Evolutionary conservation across 2,888 invertebrate genomes (phyloP).

Genomic region (Phorcus lineatus): DNA sequence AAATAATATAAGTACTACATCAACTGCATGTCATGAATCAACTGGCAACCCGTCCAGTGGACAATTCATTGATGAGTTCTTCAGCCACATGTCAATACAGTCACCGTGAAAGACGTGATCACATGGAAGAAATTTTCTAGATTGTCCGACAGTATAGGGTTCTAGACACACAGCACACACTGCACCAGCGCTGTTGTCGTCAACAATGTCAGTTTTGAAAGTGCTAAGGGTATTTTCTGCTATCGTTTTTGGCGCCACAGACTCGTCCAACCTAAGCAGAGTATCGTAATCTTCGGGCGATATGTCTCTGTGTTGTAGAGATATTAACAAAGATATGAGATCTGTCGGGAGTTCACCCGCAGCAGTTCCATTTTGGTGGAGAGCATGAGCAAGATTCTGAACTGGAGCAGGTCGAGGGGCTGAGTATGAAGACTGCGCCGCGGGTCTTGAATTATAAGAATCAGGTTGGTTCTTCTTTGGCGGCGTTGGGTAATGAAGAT

Average conservation of each 20-base stretch:
- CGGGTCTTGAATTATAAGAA: neutral
- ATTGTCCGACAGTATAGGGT: constrained; percentile 60
- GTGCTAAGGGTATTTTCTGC: constrained; percentile 44
- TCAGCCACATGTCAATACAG: constrained; percentile 73
- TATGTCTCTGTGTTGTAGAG: constrained; percentile 71
- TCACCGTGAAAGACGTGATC: constrained; percentile 68
- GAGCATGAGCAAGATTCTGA: constrained; percentile 57
- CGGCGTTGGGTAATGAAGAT: constrained; percentile 19
- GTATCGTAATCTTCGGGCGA: constrained; percentile 74
- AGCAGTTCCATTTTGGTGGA: constrained; percentile 43
- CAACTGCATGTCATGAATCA: constrained; percentile 29
- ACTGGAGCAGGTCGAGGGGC: constrained; percentile 32
- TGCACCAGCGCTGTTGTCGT: constrained; percentile 42
- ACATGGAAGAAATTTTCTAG: constrained; percentile 69
- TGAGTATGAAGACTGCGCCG: neutral
- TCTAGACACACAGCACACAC: constrained; percentile 72
- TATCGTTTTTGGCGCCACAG: constrained; percentile 70
- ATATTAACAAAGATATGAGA: constrained; percentile 62
- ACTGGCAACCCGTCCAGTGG: constrained; percentile 72
- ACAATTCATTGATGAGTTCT: constrained; percentile 70
- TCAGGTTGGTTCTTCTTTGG: neutral
- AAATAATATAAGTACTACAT: no score
- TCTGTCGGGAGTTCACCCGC: constrained; percentile 47
- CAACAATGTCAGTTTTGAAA: constrained; percentile 61
- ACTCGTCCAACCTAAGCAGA: constrained; percentile 68